These are phyloP conservation scores for Drosophila pseudoananassae DNA, from an alignment of 1,140 invertebrate species.

Conservation along the genomic window DNA sequence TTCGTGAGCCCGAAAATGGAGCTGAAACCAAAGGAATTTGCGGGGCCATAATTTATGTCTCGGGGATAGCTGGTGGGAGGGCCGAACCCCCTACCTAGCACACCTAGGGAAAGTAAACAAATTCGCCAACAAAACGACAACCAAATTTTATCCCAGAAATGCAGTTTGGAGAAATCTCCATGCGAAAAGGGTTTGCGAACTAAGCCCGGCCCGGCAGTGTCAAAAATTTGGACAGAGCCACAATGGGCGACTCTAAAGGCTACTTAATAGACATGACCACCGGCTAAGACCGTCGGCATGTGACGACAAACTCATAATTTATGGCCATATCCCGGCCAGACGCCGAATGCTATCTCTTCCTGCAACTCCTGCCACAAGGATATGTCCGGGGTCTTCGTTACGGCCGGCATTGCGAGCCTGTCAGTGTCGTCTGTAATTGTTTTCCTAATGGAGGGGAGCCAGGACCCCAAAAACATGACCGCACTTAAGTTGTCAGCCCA, in stretches of 20 bases:
- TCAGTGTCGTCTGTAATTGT: slow-evolving; percentile 74
- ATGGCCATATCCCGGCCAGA: slow-evolving; percentile 61
- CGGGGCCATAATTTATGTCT: slow-evolving; percentile 39
- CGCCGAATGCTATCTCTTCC: slow-evolving; percentile 64
- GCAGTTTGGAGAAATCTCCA: slow-evolving; percentile 13
- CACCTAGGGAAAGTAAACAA: slow-evolving; percentile 18
- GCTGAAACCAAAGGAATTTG: slow-evolving; percentile 27
- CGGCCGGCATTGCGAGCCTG: slow-evolving; percentile 35
- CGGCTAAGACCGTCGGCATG: slow-evolving; percentile 56
- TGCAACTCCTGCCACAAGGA: slow-evolving; percentile 11
- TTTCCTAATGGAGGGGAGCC: slow-evolving; percentile 64
- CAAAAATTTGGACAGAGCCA: slow-evolving; percentile 51
- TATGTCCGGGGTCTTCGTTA: slow-evolving; percentile 27
- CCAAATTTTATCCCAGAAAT: slow-evolving; percentile 7
- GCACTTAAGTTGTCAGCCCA: slow-evolving; percentile 74
- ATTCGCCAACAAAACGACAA: slow-evolving; percentile 23
- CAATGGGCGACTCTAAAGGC: slow-evolving; percentile 39
- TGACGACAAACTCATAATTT: slow-evolving; percentile 76
- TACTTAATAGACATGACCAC: slow-evolving; percentile 68
- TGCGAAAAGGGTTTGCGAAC: slow-evolving; percentile 30
- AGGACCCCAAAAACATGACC: slow-evolving; percentile 63
- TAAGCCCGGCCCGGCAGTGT: slow-evolving; percentile 55
- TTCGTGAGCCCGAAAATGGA: slow-evolving; percentile 61
- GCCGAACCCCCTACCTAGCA: neutral
- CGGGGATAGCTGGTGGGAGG: neutral